Evolutionary conservation across 2,113 vertebrate species (phyloP).

Genomic region (Stigmatopora nigra): DNA sequence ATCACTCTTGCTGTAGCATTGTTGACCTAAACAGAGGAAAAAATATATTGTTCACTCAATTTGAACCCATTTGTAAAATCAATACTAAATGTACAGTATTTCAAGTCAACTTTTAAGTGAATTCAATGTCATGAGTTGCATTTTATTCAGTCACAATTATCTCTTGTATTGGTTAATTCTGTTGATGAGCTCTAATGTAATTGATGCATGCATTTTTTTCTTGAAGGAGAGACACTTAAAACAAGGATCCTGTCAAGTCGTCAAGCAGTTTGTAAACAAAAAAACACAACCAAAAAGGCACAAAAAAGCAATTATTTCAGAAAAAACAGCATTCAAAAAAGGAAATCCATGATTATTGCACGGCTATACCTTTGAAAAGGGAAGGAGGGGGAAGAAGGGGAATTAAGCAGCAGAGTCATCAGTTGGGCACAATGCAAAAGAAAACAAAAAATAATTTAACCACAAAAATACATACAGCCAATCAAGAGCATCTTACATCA

Average conservation of each 20-base stretch:
- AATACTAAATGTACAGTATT: not conserved
- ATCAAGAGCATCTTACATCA: slow-evolving; percentile 65
- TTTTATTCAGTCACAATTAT: slow-evolving; percentile 14
- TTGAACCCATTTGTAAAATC: not conserved
- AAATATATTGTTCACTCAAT: not conserved
- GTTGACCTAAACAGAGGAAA: slow-evolving; percentile 81
- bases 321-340: slow-evolving; percentile 59
- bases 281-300: slow-evolving; percentile 56
- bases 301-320: slow-evolving; percentile 46
- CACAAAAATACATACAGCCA: slow-evolving; percentile 70
- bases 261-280: slow-evolving; percentile 61
- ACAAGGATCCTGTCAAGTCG: slow-evolving; percentile 56
- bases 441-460: slow-evolving; percentile 58
- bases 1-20: slow-evolving; percentile 97
- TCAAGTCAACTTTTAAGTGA: not conserved
- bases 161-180: slow-evolving; percentile 49
- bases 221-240: slow-evolving; percentile 58
- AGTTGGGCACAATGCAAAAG: slow-evolving; percentile 66
- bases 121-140: slow-evolving; percentile 12
- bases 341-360: slow-evolving; percentile 62
- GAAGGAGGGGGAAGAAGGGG: slow-evolving; percentile 55
- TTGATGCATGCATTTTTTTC: slow-evolving; percentile 59
- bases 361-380: slow-evolving; percentile 50
- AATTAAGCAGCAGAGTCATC: slow-evolving; percentile 64
- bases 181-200: slow-evolving; percentile 57